phyloP scores from a whole-genome alignment of 2,797 vertebrate species.

The Coluber constrictor region DNA sequence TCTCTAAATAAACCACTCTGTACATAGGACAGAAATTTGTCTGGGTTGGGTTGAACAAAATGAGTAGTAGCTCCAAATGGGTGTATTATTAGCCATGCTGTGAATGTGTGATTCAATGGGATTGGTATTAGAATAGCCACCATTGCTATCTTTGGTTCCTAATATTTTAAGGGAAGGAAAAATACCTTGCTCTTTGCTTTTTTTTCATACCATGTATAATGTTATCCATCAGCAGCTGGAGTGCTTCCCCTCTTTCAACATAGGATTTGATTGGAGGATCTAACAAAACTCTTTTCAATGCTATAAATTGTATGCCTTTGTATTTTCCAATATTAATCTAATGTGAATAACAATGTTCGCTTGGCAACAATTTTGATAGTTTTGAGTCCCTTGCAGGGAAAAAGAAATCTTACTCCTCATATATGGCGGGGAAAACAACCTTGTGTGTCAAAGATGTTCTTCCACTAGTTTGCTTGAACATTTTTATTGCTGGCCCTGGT shows the following conservation, averaged over 20 bases:
- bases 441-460: constrained; percentile 46
- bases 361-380: constrained; percentile 22
- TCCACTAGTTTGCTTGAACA: constrained; percentile 50
- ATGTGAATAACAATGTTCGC: background rate
- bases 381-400: background rate
- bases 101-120: background rate
- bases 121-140: background rate
- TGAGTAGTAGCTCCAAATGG: background rate
- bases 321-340: background rate
- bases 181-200: background rate
- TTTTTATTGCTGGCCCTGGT: constrained; percentile 44
- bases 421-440: constrained; percentile 27
- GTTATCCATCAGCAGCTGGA: background rate
- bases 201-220: background rate
- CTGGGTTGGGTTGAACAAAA: background rate
- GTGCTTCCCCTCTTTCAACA: background rate
- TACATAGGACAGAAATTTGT: background rate
- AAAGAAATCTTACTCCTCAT: constrained; percentile 29
- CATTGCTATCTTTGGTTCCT: background rate
- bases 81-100: background rate
- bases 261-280: background rate
- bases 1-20: background rate
- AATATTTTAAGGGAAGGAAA: background rate
- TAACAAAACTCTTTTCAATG: background rate
- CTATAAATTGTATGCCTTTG: background rate